These are phyloP conservation scores for Dolichomitus sp. DNA, from an alignment of 2,888 invertebrate species.

Conservation along the genomic window DNA sequence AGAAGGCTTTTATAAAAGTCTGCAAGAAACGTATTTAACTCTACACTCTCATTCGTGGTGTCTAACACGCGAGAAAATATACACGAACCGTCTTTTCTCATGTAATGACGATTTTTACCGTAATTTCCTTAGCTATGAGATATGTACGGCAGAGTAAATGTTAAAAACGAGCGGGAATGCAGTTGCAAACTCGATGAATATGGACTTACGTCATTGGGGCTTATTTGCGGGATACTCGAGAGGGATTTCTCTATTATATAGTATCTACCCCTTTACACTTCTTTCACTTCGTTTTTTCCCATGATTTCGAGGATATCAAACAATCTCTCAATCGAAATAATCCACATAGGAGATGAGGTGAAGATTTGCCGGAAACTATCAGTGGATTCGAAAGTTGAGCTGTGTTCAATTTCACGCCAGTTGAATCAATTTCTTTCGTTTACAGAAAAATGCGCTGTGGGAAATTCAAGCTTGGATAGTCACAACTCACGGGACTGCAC, in stretches of 20 bases:
- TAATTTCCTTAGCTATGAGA: slow-evolving; percentile 38
- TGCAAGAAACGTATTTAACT: neutral
- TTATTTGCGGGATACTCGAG: slow-evolving; percentile 31
- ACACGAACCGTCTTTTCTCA: neutral
- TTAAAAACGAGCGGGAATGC: neutral
- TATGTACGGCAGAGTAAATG: slow-evolving; percentile 8
- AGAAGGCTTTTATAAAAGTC: slow-evolving; percentile 1
- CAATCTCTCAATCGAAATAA: slow-evolving; percentile 30
- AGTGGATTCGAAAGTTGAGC: neutral
- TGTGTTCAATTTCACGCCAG: slow-evolving; percentile 46
- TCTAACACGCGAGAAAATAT: slow-evolving; percentile 30
- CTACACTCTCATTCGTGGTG: neutral
- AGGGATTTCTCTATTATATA: slow-evolving; percentile 30
- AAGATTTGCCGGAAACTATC: slow-evolving; percentile 53
- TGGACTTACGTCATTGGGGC: slow-evolving; percentile 12
- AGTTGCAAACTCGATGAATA: slow-evolving; percentile 23
- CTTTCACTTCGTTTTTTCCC: neutral
- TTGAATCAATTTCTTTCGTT: neutral
- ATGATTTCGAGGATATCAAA: neutral
- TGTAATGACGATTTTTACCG: slow-evolving; percentile 5
- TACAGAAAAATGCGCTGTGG: slow-evolving; percentile 18
- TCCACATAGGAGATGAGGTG: slow-evolving; percentile 24
- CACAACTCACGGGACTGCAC: slow-evolving; percentile 4
- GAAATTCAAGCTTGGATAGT: slow-evolving; percentile 45
- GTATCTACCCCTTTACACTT: neutral